Conservation (phyloP, 2,113 vertebrate genomes). For the Copsychus sechellarum region DNA sequence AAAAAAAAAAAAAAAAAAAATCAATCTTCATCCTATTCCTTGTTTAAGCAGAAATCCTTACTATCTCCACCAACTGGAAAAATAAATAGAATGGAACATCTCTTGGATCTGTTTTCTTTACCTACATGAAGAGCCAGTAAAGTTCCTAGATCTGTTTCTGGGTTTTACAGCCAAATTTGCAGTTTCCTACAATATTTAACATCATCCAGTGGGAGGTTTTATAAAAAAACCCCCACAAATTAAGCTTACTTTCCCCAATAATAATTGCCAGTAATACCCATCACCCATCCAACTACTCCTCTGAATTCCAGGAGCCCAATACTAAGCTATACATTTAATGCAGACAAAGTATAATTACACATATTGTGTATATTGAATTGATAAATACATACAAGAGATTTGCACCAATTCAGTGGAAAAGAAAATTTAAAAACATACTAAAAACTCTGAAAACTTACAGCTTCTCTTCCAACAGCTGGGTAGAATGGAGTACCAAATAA, state of each 20-base stretch:
- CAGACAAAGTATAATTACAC: background rate
- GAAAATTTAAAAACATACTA: background rate
- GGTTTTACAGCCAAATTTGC: background rate
- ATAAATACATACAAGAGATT: background rate
- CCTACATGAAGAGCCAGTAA: background rate
- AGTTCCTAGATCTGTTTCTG: background rate
- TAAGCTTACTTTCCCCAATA: background rate
- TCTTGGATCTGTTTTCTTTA: background rate
- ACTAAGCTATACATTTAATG: background rate
- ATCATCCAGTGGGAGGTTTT: background rate
- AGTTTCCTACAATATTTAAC: background rate
- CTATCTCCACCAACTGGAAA: background rate
- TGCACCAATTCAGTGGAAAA: background rate
- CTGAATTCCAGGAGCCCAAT: background rate
- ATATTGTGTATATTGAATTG: background rate
- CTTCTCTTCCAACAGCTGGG: slow-evolving; percentile 88
- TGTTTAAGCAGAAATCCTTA: background rate
- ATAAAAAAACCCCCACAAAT: background rate
- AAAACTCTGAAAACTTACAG: slow-evolving; percentile 76
- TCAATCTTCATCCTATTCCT: background rate
- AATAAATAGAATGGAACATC: background rate
- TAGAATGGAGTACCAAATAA: slow-evolving; percentile 94
- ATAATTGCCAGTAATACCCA: background rate
- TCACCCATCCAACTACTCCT: background rate
- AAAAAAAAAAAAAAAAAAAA: too few species aligned